Conservation (phyloP, 2,797 vertebrate species). For the Chaetodon trifasciatus region DNA sequence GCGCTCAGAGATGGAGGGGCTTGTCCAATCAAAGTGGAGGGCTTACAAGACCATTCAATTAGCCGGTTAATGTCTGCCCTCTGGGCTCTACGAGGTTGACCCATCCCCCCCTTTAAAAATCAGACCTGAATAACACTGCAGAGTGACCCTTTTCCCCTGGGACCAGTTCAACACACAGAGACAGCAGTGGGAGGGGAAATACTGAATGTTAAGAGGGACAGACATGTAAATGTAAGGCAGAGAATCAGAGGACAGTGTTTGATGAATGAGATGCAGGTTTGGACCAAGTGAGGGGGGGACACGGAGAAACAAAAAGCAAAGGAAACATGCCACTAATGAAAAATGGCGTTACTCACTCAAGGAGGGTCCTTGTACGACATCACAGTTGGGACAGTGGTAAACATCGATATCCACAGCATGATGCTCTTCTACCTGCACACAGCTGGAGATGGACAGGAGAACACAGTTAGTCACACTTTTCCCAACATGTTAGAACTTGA, state of each 20-base stretch:
- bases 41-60: slow-evolving; percentile 76
- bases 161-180: slow-evolving; percentile 36
- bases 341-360: slow-evolving; percentile 90
- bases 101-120: slow-evolving; percentile 35
- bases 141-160: slow-evolving; percentile 29
- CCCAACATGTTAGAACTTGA: background rate
- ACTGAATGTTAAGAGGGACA: slow-evolving; percentile 18
- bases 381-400: slow-evolving; percentile 99
- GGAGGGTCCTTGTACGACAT: slow-evolving; percentile 92
- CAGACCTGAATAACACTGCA: slow-evolving; percentile 52
- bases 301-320: background rate
- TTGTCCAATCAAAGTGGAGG: slow-evolving; percentile 60
- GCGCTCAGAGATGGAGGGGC: slow-evolving; percentile 26
- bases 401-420: slow-evolving; percentile 98
- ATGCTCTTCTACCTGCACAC: slow-evolving; percentile 97
- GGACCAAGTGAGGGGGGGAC: background rate
- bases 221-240: slow-evolving; percentile 24
- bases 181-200: slow-evolving; percentile 1
- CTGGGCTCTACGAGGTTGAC: slow-evolving; percentile 49
- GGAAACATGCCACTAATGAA: slow-evolving; percentile 9
- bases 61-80: slow-evolving; percentile 73
- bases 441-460: slow-evolving; percentile 83
- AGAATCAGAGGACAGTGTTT: slow-evolving; percentile 5
- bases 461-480: background rate
- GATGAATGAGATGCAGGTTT: slow-evolving; percentile 26